Conservation (phyloP, 2,888 invertebrate genomes). For the Panorpa germanica region DNA sequence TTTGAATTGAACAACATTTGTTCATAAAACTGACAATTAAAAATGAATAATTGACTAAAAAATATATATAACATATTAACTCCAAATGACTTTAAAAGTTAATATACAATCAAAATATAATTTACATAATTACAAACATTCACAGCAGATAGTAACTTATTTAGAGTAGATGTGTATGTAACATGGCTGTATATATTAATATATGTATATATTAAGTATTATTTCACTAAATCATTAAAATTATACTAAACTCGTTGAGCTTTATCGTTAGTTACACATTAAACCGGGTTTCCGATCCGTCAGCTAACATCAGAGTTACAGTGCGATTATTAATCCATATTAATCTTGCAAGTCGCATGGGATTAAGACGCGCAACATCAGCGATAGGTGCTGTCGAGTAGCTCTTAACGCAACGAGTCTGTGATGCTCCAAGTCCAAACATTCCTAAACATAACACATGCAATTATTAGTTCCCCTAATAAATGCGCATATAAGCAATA, state of each 20-base stretch:
- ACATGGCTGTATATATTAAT: too few relatives aligned
- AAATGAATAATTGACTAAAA: too few relatives aligned
- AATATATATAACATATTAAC: too few relatives aligned
- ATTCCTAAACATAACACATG: conserved; percentile 38
- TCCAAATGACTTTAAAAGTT: too few relatives aligned
- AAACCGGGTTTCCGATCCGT: conserved; percentile 82
- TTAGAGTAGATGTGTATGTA: too few relatives aligned
- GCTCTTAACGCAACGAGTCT: conserved; percentile 89
- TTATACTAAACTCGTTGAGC: conserved; percentile 11
- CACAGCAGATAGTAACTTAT: too few relatives aligned
- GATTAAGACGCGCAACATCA: conserved; percentile 69
- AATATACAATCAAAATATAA: too few relatives aligned
- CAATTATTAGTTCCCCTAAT: conserved; percentile 5
- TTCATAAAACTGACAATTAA: too few relatives aligned
- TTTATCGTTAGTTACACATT: conserved; percentile 45
- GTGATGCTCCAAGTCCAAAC: conserved; percentile 94
- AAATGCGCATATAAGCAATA: conserved; percentile 1
- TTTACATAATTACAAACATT: too few relatives aligned
- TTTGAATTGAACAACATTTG: too few relatives aligned
- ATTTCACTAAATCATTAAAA: not conserved
- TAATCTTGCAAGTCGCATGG: conserved; percentile 75
- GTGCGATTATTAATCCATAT: conserved; percentile 92
- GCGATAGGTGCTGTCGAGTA: conserved; percentile 88
- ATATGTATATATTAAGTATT: too few relatives aligned
- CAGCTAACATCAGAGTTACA: conserved; percentile 85